Evolutionary conservation across 92 coral and sea anemone species (phyloP), one percentile per base, ranked within the genome.

Genomic region (Actinostola sp.): DNA sequence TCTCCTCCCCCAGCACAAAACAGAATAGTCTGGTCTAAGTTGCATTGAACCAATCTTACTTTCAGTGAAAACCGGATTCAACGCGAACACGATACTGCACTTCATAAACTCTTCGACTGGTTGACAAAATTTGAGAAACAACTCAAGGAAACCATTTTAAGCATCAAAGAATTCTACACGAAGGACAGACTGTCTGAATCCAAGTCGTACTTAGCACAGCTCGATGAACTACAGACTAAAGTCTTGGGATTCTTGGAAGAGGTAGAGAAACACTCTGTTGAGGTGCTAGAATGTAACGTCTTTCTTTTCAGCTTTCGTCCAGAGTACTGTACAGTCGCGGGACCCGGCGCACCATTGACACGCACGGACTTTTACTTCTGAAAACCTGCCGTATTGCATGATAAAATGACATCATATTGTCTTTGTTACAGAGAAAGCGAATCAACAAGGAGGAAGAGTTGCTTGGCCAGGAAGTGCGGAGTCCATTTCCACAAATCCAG

Each of bases 121-220:
- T 86, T 88, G 29, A 89, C 97, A 1, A 88, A 90, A 71, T 93
- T 93, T 63, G 98, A 90, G 71, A 50, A 57, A 71, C 91, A 82
- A 66, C 66, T 93, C 16, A 76, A 75, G 14, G 89, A 82, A 52
- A 88, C 96, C 24, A 80, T 84, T 33, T 64, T 45, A 36, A 89
- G 88, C 54, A 85, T 84, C 54, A 93, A 78, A 65, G 98, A 93
- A 27, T 93, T 93, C 69, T 82, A 93, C 82, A 69, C 82, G 14
- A 87, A 85, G 61, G 98, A 93, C 84, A 88, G 98, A 44, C 43
- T 93, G 60, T 93, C 97, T 3, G 98, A 93, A 73, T 87, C 98
- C 2, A 88, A 72, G 66, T 71, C 64, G 4, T 88, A 93, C 67
- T 75, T 93, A 26, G 79, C 79, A 20, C 97, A 86, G 73, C 78